Percentiles rank a stretch among this genome's conserved stretches.
phyloP scores from a whole-genome alignment of 2,113 vertebrate species.

The Rhinichthys klamathensis region DNA sequence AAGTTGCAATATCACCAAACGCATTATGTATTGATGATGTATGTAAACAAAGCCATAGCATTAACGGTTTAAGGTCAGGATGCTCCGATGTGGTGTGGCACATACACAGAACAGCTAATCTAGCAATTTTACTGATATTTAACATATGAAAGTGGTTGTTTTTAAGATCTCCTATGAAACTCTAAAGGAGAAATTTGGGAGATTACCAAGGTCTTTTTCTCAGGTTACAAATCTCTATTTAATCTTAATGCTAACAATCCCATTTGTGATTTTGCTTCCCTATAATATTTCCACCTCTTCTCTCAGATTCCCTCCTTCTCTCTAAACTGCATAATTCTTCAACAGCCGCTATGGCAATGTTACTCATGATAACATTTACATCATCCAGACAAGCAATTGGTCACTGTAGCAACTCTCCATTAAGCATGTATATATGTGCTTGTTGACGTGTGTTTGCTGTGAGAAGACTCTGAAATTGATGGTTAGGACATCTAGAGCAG shows the following conservation, averaged over 20 bases:
- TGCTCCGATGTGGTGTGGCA: neutral
- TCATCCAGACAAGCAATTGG: conserved; percentile 32
- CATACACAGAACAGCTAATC: neutral
- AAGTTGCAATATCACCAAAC: neutral
- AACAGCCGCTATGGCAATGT: conserved; percentile 30
- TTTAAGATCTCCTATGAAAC: neutral
- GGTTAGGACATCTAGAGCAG: conserved; percentile 45
- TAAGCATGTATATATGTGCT: conserved; percentile 32
- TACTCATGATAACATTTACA: conserved; percentile 43
- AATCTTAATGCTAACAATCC: neutral
- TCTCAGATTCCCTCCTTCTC: neutral
- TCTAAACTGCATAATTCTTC: conserved; percentile 16
- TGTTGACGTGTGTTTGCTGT: conserved; percentile 27
- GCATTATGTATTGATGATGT: neutral
- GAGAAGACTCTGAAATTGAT: conserved; percentile 55
- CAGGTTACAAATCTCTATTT: neutral
- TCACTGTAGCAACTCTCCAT: conserved; percentile 38
- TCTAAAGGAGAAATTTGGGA: neutral
- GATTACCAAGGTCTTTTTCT: neutral
- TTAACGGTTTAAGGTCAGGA: neutral
- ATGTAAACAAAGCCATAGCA: neutral
- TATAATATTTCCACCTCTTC: neutral
- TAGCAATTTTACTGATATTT: neutral
- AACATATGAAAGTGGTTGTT: neutral
- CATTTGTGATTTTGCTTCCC: neutral